Conservation (phyloP, 2,888 invertebrate species). For the Autographa pulchrina region DNA sequence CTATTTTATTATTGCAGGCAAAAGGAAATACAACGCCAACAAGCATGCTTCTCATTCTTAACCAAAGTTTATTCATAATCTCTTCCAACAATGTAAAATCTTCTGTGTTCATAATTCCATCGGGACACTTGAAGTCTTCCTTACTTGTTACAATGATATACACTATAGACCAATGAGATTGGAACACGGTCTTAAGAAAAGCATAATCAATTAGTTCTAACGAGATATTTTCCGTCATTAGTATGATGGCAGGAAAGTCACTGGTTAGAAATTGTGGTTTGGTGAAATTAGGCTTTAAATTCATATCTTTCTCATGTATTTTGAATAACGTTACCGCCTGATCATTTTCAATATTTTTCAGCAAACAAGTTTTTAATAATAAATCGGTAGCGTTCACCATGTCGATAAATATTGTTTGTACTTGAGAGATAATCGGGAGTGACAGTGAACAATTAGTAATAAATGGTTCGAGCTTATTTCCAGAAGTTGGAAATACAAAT, state of each 20-base stretch:
- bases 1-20: constrained; percentile 62
- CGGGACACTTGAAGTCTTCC: constrained; percentile 56
- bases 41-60: constrained; percentile 57
- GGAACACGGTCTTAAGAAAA: constrained; percentile 33
- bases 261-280: constrained; percentile 13
- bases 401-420: constrained; percentile 42
- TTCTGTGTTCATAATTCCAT: constrained; percentile 55
- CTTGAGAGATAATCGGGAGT: constrained; percentile 20
- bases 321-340: constrained; percentile 28
- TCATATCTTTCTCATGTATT: constrained; percentile 10
- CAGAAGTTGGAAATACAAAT: constrained; percentile 18
- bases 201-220: constrained; percentile 43
- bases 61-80: constrained; percentile 71
- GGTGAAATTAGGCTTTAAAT: constrained; percentile 7
- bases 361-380: constrained; percentile 34
- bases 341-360: constrained; percentile 18
- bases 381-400: constrained; percentile 17
- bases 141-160: constrained; percentile 64
- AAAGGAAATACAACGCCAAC: constrained; percentile 66
- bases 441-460: constrained; percentile 12
- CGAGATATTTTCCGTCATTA: constrained; percentile 54
- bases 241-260: constrained; percentile 54
- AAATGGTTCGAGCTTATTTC: constrained; percentile 12
- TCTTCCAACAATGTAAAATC: constrained; percentile 54
- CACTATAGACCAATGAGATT: constrained; percentile 61